These are phyloP conservation scores for Coendou prehensilis DNA, from an alignment of 2,797 vertebrate species.

Conservation along the genomic window DNA sequence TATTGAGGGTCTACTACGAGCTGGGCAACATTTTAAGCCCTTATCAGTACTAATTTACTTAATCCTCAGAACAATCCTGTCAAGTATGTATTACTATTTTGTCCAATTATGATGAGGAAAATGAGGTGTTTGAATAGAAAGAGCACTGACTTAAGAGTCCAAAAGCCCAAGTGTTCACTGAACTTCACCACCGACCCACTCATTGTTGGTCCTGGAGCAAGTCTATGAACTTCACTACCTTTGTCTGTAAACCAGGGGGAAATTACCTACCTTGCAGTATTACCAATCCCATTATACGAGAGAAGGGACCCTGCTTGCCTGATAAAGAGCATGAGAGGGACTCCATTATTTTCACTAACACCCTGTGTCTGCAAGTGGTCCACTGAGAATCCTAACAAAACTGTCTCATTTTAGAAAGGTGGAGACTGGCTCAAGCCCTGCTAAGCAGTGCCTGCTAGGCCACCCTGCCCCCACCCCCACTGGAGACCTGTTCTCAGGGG, in stretches of 20 bases:
- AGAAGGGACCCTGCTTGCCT: not conserved
- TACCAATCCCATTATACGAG: not conserved
- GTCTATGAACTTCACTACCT: not conserved
- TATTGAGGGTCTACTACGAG: not conserved
- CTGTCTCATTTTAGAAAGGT: not conserved
- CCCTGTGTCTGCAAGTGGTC: not conserved
- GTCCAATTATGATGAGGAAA: not conserved
- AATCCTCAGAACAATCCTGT: not conserved
- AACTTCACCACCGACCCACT: not conserved
- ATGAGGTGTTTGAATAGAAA: not conserved
- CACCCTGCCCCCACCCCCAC: not conserved
- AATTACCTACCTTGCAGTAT: not conserved
- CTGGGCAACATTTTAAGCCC: not conserved
- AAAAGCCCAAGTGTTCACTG: slow-evolving; percentile 20
- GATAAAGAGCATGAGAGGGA: not conserved
- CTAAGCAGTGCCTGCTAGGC: not conserved
- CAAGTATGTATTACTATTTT: not conserved
- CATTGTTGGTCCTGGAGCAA: not conserved
- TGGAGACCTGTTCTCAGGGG: not conserved
- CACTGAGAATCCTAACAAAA: slow-evolving; percentile 5
- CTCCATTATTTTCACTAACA: not conserved
- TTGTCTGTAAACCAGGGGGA: not conserved
- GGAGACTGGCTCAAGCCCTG: not conserved
- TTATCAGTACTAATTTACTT: not conserved
- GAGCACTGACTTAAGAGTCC: not conserved